Evolutionary conservation across 64 coral and sea anemone genomes (phyloP), one percentile per base, ranked within the genome.

Genomic region (Astreopora myriophthalma): DNA sequence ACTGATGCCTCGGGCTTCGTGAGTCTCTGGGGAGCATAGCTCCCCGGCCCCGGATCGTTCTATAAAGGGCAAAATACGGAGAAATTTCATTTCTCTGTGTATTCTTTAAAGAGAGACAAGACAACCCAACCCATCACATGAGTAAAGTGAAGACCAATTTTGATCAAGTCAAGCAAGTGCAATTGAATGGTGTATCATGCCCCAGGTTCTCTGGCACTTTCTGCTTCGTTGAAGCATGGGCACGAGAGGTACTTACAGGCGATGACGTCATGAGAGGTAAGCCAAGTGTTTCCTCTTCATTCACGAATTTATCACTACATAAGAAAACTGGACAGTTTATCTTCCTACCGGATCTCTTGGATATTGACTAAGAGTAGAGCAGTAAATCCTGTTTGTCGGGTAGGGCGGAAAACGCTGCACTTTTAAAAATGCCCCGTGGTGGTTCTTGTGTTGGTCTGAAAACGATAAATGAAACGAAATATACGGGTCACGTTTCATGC

Each of bases 331-430:
- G 11, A 46, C 42, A 46, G 11, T 11, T 46, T 46, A 26, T 64
- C 22, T 5, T 6, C 91, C 49, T 86, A 99, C 97, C 94, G 91
- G 87, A 3, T 90, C 88, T 66, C 94, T 93, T 0, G 97, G 97
- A 84, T 83, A 99, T 46, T 99, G 97, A 46, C 97, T 96, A 5
- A 99, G 44, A 23, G 97, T 95, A 31, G 94, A 93, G 69, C 94
- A 99, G 75, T 99, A 99, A 57, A 99, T 96, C 69, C 97, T 99
- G 22, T 99, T 91, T 40, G 87, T 95, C 19, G 97, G 97, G 33
- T 86, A 73, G 42, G 77, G 76, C 0, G 91, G 97, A 57, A 99
- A 96, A 37, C 97, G 90, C 40, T 95, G 74, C 5, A 99, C 86
- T 78, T 99, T 95, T 23, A 99, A 67, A 71, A 99, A 99, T 38